phyloP scores from a whole-genome alignment of 2,888 invertebrate species.

The Sarcophaga caerulescens region DNA sequence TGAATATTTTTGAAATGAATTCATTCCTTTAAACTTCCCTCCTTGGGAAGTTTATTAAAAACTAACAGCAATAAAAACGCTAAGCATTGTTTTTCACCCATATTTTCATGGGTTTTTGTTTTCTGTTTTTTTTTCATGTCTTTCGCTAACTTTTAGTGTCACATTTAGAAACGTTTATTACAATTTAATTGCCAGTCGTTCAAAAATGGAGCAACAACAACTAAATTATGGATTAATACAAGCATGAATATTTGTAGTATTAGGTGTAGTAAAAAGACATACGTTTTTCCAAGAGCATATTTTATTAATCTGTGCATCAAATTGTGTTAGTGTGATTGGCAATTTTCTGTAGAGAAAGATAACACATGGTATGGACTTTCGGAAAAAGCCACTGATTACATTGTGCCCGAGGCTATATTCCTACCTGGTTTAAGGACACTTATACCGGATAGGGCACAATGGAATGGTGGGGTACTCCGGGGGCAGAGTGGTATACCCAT shows the following conservation, averaged over 20 bases:
- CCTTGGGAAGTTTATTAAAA: constrained; percentile 7
- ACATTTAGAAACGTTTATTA: constrained; percentile 62
- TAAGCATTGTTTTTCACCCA: not conserved
- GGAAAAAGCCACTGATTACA: too few species aligned
- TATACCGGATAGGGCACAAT: too few species aligned
- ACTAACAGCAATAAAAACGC: constrained; percentile 18
- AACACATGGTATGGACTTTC: too few species aligned
- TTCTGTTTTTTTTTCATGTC: constrained; percentile 20
- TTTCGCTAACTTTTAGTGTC: constrained; percentile 60
- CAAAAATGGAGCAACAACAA: not conserved
- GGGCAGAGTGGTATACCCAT: too few species aligned
- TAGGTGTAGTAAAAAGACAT: not conserved
- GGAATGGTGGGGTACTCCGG: too few species aligned
- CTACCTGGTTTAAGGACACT: too few species aligned
- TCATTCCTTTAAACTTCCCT: not conserved
- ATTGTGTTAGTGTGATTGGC: too few species aligned
- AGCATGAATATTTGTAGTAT: not conserved
- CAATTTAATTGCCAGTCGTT: constrained; percentile 66
- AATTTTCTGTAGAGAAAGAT: too few species aligned
- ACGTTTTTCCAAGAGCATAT: too few species aligned
- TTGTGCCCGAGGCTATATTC: too few species aligned
- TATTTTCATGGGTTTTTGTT: constrained; percentile 1
- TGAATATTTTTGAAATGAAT: not conserved
- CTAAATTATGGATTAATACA: constrained; percentile 46
- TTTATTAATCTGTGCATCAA: too few species aligned